Conservation (phyloP, 1,140 invertebrate genomes). For the Drosophila kohkoa region DNA sequence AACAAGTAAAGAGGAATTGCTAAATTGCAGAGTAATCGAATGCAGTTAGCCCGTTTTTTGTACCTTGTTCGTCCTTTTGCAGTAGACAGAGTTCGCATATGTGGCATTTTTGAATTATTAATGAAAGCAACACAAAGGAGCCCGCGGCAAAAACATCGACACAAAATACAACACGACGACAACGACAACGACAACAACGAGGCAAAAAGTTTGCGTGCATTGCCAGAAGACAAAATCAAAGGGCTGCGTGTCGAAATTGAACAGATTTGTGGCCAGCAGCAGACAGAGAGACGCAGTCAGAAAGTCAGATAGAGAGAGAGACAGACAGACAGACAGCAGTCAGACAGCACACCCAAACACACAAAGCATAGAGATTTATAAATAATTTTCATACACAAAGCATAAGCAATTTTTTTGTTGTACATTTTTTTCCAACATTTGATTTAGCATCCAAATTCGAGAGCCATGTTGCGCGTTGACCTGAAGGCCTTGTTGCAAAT, state of each 20-base stretch:
- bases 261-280: slow-evolving; percentile 50
- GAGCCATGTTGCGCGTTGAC: slow-evolving; percentile 45
- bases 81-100: slow-evolving; percentile 49
- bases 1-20: slow-evolving; percentile 49
- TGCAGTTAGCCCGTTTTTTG: slow-evolving; percentile 34
- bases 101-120: slow-evolving; percentile 79
- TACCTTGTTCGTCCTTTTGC: slow-evolving; percentile 36
- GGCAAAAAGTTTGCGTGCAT: slow-evolving; percentile 57
- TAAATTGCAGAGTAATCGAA: slow-evolving; percentile 81
- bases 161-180: slow-evolving; percentile 26
- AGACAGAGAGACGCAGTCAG: slow-evolving; percentile 20
- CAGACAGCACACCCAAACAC: slow-evolving; percentile 13
- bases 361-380: slow-evolving; percentile 9
- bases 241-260: slow-evolving; percentile 68
- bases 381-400: neutral
- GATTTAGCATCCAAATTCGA: slow-evolving; percentile 10
- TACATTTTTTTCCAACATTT: neutral
- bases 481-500: slow-evolving; percentile 44
- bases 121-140: slow-evolving; percentile 72
- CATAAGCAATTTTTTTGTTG: slow-evolving; percentile 8
- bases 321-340: neutral
- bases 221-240: slow-evolving; percentile 47
- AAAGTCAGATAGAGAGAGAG: slow-evolving; percentile 1
- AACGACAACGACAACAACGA: slow-evolving; percentile 23
- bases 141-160: slow-evolving; percentile 58